Conservation (phyloP, 2,888 invertebrate genomes). For the Melanchra persicariae region DNA sequence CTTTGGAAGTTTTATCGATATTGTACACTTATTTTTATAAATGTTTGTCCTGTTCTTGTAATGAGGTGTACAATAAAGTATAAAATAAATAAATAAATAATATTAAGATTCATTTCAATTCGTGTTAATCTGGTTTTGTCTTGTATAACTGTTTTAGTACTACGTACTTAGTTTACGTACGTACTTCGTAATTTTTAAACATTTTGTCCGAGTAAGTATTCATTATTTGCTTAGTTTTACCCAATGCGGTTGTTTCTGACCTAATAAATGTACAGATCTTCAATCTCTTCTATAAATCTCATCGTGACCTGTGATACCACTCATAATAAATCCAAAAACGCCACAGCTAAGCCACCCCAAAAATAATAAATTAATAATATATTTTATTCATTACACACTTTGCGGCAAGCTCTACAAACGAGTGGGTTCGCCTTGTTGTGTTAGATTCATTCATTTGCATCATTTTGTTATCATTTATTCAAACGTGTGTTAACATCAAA, state of each 20-base stretch:
- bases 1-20: background rate
- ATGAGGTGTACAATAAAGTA: too few relatives aligned
- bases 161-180: too few relatives aligned
- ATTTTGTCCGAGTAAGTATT: background rate
- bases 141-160: background rate
- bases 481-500: too few relatives aligned
- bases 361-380: conserved; percentile 50
- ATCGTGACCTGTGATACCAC: background rate
- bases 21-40: too few relatives aligned
- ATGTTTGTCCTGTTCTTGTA: too few relatives aligned
- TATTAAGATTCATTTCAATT: too few relatives aligned
- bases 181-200: too few relatives aligned
- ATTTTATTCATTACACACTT: conserved; percentile 57
- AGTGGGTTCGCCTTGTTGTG: conserved; percentile 8
- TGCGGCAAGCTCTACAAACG: conserved; percentile 37
- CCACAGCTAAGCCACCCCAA: conserved; percentile 16
- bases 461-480: too few relatives aligned
- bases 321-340: conserved; percentile 6
- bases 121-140: too few relatives aligned
- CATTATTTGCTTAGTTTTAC: background rate
- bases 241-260: background rate
- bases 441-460: too few relatives aligned
- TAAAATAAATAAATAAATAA: too few relatives aligned
- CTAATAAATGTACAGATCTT: background rate
- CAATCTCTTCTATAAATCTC: background rate